These are phyloP conservation scores for Bombus consobrinus DNA, from an alignment of 1,140 invertebrate genomes.

Conservation along the genomic window DNA sequence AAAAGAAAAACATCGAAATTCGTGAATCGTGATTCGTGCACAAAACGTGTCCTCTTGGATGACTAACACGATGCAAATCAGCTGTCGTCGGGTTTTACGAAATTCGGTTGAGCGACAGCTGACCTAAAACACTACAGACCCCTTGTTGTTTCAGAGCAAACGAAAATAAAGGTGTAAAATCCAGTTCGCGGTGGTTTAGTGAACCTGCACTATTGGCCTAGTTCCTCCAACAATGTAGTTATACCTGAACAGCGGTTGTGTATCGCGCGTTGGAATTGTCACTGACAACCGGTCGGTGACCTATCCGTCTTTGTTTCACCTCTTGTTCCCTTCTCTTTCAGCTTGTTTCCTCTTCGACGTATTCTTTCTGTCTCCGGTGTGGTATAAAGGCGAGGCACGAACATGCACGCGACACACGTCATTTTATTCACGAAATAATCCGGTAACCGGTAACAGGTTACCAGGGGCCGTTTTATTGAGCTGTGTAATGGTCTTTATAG, in stretches of 20 bases:
- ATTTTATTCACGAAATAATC: conserved; percentile 60
- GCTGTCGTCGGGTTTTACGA: no score
- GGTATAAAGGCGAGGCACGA: conserved; percentile 24
- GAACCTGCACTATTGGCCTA: conserved; percentile 68
- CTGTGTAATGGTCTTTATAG: background rate
- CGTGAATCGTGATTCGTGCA: background rate
- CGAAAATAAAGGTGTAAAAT: conserved; percentile 54
- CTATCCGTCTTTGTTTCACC: conserved; percentile 41
- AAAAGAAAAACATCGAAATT: background rate
- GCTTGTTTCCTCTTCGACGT: conserved; percentile 15
- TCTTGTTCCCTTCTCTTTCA: background rate
- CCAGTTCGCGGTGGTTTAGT: conserved; percentile 55
- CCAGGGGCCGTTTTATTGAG: background rate
- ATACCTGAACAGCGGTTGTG: conserved; percentile 31
- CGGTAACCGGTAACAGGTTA: conserved; percentile 45
- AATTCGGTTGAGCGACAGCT: conserved; percentile 36
- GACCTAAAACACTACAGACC: conserved; percentile 16
- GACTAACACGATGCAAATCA: background rate
- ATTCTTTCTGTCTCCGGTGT: conserved; percentile 27
- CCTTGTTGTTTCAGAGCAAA: conserved; percentile 13
- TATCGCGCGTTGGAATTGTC: conserved; percentile 51
- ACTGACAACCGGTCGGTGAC: conserved; percentile 63
- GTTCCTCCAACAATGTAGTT: conserved; percentile 54
- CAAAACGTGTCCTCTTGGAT: background rate
- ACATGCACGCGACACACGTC: conserved; percentile 44